Base-by-base conservation (phyloP, 2,888 invertebrate species). In the Meteorus colon region DNA sequence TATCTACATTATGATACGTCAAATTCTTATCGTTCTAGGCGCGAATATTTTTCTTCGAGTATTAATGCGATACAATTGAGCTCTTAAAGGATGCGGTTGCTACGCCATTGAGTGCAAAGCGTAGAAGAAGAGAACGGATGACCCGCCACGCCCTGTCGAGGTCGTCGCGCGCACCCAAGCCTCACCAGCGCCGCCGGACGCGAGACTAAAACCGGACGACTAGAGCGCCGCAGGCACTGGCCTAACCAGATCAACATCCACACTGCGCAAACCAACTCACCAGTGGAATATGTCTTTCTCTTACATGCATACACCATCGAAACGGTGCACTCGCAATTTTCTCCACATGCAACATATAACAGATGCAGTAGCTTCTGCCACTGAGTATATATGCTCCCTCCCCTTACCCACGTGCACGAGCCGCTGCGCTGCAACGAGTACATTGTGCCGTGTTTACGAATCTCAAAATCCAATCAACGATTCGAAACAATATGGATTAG, bases 131-230 rank as follows among this genome's bases (percentile, higher is more conserved):
- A 84, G 86, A 83, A 86, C 84, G 86, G 87, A 86, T 88, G 88
- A 89, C 88, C 88, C 83, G 87, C 89, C 89, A 88, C 89, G 87
- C 88, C 89, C 88, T 87, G 86, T 83, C 85, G 86, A 88, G 88
- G 88, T 88, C 88, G 86, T 86, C 85, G 84, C 84, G 86, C 87
- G 86, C 84, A 77, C 67, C 80, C 89, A 88, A 88, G 87, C 88
- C 89, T 87, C 87, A 86, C 82, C 85, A 86, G 88, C 88, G 88
- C 87, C 88, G 86, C 86, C 85, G 84, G 83, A 86, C 87, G 86
- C 84, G 76, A 63, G 81, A 80, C 74, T 74, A 81, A 78, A 79
- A 80, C 83, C 81, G 75, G 82, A 81, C 83, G 81, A 78, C 77
- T 81, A 85, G 82, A 81, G 81, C 83, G 81, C 84, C 82, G 80